Percentiles rank a stretch among this genome's conserved stretches.
phyloP scores from a whole-genome alignment of 2,797 vertebrate species.

The Mormyrus proboscirostris region DNA sequence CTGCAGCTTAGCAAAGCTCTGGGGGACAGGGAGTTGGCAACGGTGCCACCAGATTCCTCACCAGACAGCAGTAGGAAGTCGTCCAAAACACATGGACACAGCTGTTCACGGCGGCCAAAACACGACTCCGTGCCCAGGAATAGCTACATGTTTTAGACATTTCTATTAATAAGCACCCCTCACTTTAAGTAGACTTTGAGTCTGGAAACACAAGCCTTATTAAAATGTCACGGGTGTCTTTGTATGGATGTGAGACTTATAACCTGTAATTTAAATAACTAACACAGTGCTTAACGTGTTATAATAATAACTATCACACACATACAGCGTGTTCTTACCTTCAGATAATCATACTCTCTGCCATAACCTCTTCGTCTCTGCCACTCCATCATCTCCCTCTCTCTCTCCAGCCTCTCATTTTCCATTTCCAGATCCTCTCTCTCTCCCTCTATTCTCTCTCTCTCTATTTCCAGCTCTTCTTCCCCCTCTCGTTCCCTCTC shows the following conservation, averaged over 20 bases:
- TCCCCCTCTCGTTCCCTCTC: slow-evolving; percentile 32
- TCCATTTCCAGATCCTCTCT: slow-evolving; percentile 33
- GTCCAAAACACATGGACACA: not conserved
- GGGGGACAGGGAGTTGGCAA: not conserved
- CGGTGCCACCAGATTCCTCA: not conserved
- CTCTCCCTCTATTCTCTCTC: slow-evolving; percentile 22
- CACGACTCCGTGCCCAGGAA: not conserved
- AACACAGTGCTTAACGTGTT: not conserved
- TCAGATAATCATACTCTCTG: slow-evolving; percentile 53
- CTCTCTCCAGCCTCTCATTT: slow-evolving; percentile 22
- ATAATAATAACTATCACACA: not conserved
- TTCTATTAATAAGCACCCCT: slow-evolving; percentile 10
- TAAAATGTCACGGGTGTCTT: not conserved
- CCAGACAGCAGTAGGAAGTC: not conserved
- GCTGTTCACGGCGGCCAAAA: not conserved
- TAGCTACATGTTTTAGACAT: slow-evolving; percentile 7
- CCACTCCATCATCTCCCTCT: slow-evolving; percentile 7
- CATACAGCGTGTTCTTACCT: slow-evolving; percentile 49
- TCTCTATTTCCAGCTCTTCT: slow-evolving; percentile 38
- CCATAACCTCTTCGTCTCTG: slow-evolving; percentile 34
- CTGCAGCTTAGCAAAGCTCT: not conserved
- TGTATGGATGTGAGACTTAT: not conserved
- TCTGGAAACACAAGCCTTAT: not conserved
- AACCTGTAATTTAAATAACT: slow-evolving; percentile 2
- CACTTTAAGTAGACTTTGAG: not conserved